phyloP scores from a whole-genome alignment of 2,888 invertebrate species.

The Lordiphosa fenestrarum region DNA sequence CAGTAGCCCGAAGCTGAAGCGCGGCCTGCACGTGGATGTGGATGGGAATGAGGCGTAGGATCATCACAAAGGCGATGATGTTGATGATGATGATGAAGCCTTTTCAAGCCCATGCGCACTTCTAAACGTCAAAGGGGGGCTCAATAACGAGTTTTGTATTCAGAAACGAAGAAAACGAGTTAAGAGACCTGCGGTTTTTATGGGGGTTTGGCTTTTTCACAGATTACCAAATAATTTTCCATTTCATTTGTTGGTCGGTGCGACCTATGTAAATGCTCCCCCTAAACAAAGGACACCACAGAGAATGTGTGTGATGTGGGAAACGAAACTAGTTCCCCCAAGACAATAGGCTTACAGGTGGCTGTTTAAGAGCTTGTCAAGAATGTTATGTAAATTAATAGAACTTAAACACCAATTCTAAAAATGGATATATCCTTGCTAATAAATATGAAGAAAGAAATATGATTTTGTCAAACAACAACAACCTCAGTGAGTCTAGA shows the following conservation, averaged over 20 bases:
- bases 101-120: conserved; percentile 57
- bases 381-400: too few species aligned
- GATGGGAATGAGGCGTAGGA: conserved; percentile 30
- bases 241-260: conserved; percentile 28
- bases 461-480: too few species aligned
- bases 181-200: conserved; percentile 66
- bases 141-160: conserved; percentile 65
- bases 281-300: conserved; percentile 43
- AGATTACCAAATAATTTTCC: conserved; percentile 65
- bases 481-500: too few species aligned
- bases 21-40: conserved; percentile 70
- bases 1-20: conserved; percentile 56
- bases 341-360: conserved; percentile 14
- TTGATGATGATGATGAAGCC: conserved; percentile 52
- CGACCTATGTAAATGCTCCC: conserved; percentile 29
- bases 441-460: too few species aligned
- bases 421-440: too few species aligned
- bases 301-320: conserved; percentile 48
- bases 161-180: conserved; percentile 52
- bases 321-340: too few species aligned
- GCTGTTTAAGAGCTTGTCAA: conserved; percentile 11
- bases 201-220: conserved; percentile 73
- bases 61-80: not conserved
- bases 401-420: too few species aligned
- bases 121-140: conserved; percentile 49